Evolutionary conservation across 2,888 invertebrate genomes (phyloP), one percentile per base, ranked within the genome.

Genomic region (Leptinotarsa peninsularis): DNA sequence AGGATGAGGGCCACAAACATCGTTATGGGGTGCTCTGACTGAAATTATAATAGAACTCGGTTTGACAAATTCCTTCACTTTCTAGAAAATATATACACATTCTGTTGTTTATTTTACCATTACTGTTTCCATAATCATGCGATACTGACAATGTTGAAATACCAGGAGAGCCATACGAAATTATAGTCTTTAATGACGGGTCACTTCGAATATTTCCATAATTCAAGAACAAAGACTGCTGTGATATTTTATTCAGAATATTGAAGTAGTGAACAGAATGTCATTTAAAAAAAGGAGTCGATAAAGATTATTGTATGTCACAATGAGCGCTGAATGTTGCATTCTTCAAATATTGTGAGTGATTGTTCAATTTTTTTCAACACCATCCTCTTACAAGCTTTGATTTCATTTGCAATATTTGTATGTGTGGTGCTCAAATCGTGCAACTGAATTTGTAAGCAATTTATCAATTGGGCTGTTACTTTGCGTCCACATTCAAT

Each of bases 31-130:
- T 13, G 17, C 60, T 60, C 23, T 23, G 4, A 27, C 27, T 18
- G 4, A 23, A 60, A 4, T 33, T 7, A 43, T 3, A 4, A 63
- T 33, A 4, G 2, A 33, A 63, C 63, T 7, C 7, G n/a, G 17
- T 5, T 15, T n/a, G 43, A 43, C n/a, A 33, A 63, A 63, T 63
- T n/a, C 7, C 2, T n/a, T 3, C 1, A 10, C 43, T n/a, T 5
- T 2, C n/a, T 3, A 33, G 63, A 63, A 33, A n/a, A 14, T 4
- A 33, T 33, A 33, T 4, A 63, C 18, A n/a, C 63, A 43, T 63
- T 63, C 27, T 27, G n/a, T 4, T 63, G n/a, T 63, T 43, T 63
- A 63, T 63, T 33, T 13, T n/a, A n/a, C 10, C 43, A 63, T 63
- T 63, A 63, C 23, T 7, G 58, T 15, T 43, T 33, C 43, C 33